Percentiles rank a stretch among this genome's conserved stretches.
Conservation (phyloP, 2,113 vertebrate species). For the Lampris megalopsis region DNA sequence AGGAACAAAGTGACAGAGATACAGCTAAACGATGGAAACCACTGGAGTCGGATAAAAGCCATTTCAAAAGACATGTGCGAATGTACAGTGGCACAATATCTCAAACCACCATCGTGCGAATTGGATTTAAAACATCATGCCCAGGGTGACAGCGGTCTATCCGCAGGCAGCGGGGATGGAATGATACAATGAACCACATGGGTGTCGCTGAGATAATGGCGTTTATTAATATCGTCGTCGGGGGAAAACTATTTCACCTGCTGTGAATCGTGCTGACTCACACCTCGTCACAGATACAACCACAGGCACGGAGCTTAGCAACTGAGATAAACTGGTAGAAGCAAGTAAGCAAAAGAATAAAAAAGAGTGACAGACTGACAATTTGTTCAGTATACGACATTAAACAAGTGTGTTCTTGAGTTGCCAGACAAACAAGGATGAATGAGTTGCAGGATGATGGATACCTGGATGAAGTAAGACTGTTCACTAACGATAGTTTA, state of each 20-base stretch:
- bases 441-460: not conserved
- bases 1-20: no score
- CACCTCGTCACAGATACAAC: not conserved
- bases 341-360: not conserved
- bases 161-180: no score
- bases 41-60: no score
- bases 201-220: not conserved
- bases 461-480: not conserved
- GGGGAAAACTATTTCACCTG: slow-evolving; percentile 5
- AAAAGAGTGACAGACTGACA: not conserved
- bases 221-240: not conserved
- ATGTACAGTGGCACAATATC: no score
- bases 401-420: not conserved
- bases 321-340: not conserved
- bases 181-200: not conserved
- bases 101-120: no score
- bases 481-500: no score
- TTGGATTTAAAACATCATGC: no score
- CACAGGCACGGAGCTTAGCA: slow-evolving; percentile 4
- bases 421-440: not conserved
- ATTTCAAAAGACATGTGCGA: no score
- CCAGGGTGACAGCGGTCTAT: no score
- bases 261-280: slow-evolving; percentile 11
- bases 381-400: not conserved
- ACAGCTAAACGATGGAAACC: no score